These are phyloP conservation scores for Subacronicta megacephala DNA, from an alignment of 2,888 invertebrate species.

Conservation along the genomic window DNA sequence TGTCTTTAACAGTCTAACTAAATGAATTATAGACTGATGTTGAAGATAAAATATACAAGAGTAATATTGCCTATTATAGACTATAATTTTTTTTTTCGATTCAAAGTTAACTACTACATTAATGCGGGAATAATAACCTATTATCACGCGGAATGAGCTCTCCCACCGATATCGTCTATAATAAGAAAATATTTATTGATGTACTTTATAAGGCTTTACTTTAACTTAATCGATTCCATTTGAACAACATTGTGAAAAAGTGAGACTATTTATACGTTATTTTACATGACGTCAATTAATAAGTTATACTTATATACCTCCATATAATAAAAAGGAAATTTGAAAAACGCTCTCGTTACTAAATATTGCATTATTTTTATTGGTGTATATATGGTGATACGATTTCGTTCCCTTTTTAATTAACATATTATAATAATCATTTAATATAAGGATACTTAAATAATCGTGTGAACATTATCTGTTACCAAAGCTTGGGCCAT, in stretches of 20 bases:
- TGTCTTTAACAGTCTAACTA: neutral
- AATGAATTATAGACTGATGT: slow-evolving; percentile 20
- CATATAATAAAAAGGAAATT: no score
- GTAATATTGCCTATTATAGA: slow-evolving; percentile 30
- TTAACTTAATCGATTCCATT: slow-evolving; percentile 45
- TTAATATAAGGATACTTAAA: neutral
- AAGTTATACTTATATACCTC: no score
- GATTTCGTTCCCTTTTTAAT: no score
- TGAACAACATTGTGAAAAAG: slow-evolving; percentile 29
- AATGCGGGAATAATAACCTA: slow-evolving; percentile 53
- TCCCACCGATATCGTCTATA: slow-evolving; percentile 43
- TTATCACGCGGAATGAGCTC: slow-evolving; percentile 52
- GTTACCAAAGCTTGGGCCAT: slow-evolving; percentile 20
- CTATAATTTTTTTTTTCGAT: slow-evolving; percentile 39
- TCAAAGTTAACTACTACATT: slow-evolving; percentile 45
- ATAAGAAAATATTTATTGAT: slow-evolving; percentile 51
- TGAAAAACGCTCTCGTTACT: no score
- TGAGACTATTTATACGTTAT: slow-evolving; percentile 27
- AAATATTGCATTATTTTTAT: no score
- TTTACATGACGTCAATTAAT: neutral
- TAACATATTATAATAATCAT: no score
- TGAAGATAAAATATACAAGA: slow-evolving; percentile 15
- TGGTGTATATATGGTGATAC: no score
- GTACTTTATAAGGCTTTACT: slow-evolving; percentile 40
- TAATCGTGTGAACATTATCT: slow-evolving; percentile 2